phyloP scores from a whole-genome alignment of 2,797 vertebrate genomes.

The Macropus fuliginosus region DNA sequence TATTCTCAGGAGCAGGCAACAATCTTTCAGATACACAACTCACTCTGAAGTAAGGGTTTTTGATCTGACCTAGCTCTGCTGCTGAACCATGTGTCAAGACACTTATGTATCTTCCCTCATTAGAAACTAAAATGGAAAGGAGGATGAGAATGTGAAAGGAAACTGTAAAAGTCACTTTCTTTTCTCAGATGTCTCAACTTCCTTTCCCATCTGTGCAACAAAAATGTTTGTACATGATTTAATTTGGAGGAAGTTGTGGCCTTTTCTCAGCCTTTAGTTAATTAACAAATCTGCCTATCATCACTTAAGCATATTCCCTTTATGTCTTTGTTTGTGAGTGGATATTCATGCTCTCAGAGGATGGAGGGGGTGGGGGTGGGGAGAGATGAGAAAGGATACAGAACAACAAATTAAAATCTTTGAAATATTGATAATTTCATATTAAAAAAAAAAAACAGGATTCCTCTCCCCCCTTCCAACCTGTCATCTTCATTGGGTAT shows the following conservation, averaged over 20 bases:
- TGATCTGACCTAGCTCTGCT: neutral
- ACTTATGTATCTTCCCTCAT: neutral
- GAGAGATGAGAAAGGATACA: neutral
- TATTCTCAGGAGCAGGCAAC: neutral
- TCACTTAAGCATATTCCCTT: neutral
- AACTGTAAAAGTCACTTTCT: neutral
- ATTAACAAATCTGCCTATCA: neutral
- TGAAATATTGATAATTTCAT: neutral
- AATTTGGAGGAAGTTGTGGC: neutral
- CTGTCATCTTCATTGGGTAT: neutral
- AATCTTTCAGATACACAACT: neutral
- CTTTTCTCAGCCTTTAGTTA: constrained; percentile 3
- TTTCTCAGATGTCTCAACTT: constrained; percentile 6
- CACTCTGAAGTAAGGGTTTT: neutral
- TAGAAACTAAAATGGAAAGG: constrained; percentile 5
- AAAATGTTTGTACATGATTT: constrained; percentile 2
- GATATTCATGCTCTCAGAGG: neutral
- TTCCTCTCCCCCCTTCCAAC: neutral
- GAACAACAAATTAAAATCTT: neutral
- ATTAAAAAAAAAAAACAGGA: neutral
- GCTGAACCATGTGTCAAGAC: neutral
- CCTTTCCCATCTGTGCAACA: neutral
- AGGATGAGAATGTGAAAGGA: neutral
- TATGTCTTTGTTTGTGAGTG: neutral
- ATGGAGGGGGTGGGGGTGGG: neutral